Conservation (phyloP, 2,888 invertebrate species). For the Tinea pellionella region DNA sequence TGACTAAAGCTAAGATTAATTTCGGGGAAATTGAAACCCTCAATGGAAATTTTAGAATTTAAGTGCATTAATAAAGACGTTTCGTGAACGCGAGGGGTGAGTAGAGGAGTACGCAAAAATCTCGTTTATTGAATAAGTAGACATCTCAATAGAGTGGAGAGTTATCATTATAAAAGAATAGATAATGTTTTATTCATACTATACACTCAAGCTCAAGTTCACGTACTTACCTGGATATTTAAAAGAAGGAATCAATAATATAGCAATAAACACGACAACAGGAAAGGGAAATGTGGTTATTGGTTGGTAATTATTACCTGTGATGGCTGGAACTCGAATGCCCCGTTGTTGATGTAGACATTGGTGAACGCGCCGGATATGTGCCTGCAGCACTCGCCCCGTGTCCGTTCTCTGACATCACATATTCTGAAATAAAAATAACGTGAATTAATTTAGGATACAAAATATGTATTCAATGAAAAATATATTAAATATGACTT, state of each 20-base stretch:
- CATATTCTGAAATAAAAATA: conserved; percentile 49
- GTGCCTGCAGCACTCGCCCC: conserved; percentile 27
- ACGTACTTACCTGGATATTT: too few relatives aligned
- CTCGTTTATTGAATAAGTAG: conserved; percentile 26
- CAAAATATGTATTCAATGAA: too few relatives aligned
- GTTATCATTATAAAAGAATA: background rate
- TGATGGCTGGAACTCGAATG: conserved; percentile 63
- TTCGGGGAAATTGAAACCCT: conserved; percentile 47
- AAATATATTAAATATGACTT: too few relatives aligned
- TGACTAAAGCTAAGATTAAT: conserved; percentile 64
- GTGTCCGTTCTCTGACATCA: conserved; percentile 51
- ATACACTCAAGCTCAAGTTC: too few relatives aligned
- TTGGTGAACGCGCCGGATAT: conserved; percentile 55
- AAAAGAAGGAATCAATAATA: too few relatives aligned
- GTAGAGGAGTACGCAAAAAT: conserved; percentile 47
- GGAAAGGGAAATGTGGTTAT: background rate
- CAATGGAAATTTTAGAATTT: conserved; percentile 65
- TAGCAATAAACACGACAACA: background rate
- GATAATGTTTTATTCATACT: too few relatives aligned
- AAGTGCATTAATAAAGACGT: conserved; percentile 66
- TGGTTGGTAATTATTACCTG: conserved; percentile 33
- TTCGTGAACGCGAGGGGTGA: conserved; percentile 43
- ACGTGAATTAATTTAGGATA: too few relatives aligned
- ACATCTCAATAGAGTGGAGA: conserved; percentile 35
- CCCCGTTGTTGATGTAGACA: conserved; percentile 60